phyloP scores from a whole-genome alignment of 1,140 invertebrate species.

The Caenorhabditis remanei region DNA sequence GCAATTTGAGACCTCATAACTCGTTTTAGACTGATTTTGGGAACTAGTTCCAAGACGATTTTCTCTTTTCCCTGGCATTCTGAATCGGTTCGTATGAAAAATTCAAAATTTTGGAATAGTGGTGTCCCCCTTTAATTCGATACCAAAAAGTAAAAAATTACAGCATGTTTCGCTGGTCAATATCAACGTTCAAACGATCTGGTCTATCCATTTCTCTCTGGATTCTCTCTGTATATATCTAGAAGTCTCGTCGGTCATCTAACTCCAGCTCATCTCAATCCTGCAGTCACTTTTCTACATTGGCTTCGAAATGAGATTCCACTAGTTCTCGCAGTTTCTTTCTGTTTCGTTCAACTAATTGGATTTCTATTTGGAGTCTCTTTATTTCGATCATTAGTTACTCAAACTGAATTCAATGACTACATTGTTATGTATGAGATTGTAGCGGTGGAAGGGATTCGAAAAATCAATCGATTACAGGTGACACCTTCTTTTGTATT shows the following conservation, averaged over 20 bases:
- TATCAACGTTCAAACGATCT: slow-evolving; percentile 20
- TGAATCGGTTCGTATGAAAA: too few species aligned
- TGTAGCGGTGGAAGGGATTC: not conserved
- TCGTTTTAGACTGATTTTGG: too few species aligned
- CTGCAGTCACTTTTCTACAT: slow-evolving; percentile 17
- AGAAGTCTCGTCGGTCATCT: not conserved
- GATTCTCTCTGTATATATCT: slow-evolving; percentile 15
- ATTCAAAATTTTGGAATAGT: too few species aligned
- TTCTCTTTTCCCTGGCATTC: too few species aligned
- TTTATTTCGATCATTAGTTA: not conserved
- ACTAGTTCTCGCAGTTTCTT: not conserved
- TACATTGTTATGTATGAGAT: slow-evolving; percentile 41
- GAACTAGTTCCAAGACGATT: too few species aligned
- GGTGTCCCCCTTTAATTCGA: too few species aligned
- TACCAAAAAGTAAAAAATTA: not conserved
- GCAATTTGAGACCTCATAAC: too few species aligned
- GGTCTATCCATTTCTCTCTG: slow-evolving; percentile 33
- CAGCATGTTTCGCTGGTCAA: slow-evolving; percentile 35
- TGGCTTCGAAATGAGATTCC: slow-evolving; percentile 44
- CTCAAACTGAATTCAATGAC: slow-evolving; percentile 46
- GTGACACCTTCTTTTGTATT: not conserved
- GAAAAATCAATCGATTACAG: slow-evolving; percentile 38
- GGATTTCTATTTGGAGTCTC: slow-evolving; percentile 11
- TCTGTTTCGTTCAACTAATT: slow-evolving; percentile 9
- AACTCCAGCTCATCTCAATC: slow-evolving; percentile 13